Conservation (phyloP, 2,888 invertebrate genomes). For the Malthinus flaveolus region DNA sequence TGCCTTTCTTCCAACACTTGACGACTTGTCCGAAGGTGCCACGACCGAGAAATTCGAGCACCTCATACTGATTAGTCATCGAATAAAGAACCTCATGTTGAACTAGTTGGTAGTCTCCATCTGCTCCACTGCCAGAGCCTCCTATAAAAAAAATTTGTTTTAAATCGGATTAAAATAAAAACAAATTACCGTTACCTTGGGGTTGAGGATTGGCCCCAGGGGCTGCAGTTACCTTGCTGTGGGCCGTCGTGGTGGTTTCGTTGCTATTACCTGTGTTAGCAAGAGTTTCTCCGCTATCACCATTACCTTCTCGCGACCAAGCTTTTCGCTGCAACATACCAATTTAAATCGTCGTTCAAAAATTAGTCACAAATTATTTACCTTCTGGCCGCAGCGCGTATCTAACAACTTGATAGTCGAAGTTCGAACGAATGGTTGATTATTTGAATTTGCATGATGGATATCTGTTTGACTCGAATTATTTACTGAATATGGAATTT, state of each 20-base stretch:
- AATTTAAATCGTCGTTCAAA: background rate
- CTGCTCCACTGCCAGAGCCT: conserved; percentile 83
- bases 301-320: conserved; percentile 66
- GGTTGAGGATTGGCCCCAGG: conserved; percentile 73
- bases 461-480: conserved; percentile 49
- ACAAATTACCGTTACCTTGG: conserved; percentile 52
- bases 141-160: conserved; percentile 51
- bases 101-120: conserved; percentile 98
- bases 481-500: conserved; percentile 54
- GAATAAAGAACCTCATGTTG: conserved; percentile 98
- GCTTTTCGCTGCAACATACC: conserved; percentile 60
- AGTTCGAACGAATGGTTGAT: conserved; percentile 65
- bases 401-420: conserved; percentile 71
- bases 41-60: conserved; percentile 97
- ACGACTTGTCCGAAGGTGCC: conserved; percentile 99
- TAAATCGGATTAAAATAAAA: background rate
- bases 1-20: conserved; percentile 99
- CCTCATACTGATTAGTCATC: conserved; percentile 93
- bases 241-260: conserved; percentile 74
- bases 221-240: conserved; percentile 81
- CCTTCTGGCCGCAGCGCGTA: conserved; percentile 69
- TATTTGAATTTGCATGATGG: conserved; percentile 44
- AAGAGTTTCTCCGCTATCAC: conserved; percentile 58
- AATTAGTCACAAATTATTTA: conserved; percentile 40
- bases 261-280: conserved; percentile 52